Evolutionary conservation across 2,888 invertebrate genomes (phyloP).

Genomic region (Cheiracanthium punctorium): DNA sequence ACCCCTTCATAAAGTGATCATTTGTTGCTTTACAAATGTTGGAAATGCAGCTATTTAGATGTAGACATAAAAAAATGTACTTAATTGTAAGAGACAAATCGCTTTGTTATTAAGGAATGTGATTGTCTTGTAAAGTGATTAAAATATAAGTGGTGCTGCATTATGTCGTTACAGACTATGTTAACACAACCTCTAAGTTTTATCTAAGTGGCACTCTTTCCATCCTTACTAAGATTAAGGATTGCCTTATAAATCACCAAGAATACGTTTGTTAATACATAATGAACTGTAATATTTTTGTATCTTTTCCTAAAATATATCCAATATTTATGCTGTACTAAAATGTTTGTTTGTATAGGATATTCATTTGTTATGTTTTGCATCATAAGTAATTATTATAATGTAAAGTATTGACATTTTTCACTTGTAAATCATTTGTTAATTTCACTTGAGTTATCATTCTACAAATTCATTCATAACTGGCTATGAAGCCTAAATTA

Average conservation of each 20-base stretch:
- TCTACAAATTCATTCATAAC: conserved; percentile 39
- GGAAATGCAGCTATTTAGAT: conserved; percentile 10
- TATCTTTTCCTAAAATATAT: conserved; percentile 64
- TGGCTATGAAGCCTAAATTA: conserved; percentile 43
- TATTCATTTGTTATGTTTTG: conserved; percentile 65
- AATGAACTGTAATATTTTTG: conserved; percentile 68
- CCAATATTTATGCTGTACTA: conserved; percentile 39
- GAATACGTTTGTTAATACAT: conserved; percentile 68
- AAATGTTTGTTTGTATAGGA: conserved; percentile 63
- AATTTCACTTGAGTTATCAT: conserved; percentile 26
- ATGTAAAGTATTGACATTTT: conserved; percentile 41
- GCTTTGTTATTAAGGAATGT: not conserved
- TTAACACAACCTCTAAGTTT: conserved; percentile 39
- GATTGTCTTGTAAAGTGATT: conserved; percentile 18
- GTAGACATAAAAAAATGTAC: not conserved
- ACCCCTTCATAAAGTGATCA: not conserved
- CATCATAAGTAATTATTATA: conserved; percentile 36
- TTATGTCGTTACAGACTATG: conserved; percentile 41
- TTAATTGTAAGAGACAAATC: not conserved
- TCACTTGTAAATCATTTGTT: conserved; percentile 38
- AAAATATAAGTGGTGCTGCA: conserved; percentile 52
- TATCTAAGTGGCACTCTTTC: conserved; percentile 52
- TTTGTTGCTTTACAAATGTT: not conserved
- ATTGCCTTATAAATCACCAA: conserved; percentile 63
- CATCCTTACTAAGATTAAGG: conserved; percentile 64